A percentile compares a stretch with the other conserved stretches of the same genome.
Evolutionary conservation across 2,888 invertebrate species (phyloP).

Genomic region (Tiphia femorata): DNA sequence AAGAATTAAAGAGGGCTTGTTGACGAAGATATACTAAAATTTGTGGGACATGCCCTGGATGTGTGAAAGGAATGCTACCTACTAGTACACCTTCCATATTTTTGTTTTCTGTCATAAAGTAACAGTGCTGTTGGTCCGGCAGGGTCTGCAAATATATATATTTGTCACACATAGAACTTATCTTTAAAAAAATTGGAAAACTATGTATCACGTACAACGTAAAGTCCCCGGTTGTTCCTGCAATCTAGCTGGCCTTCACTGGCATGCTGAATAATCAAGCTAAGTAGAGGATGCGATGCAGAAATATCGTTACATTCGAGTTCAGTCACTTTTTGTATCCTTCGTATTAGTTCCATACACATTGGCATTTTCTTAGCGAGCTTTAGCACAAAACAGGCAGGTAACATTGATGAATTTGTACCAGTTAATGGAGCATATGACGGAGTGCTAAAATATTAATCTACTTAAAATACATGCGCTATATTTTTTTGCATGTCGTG

Average conservation of each 20-base stretch:
- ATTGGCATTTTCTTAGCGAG: conserved; percentile 90
- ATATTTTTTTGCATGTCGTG: no score
- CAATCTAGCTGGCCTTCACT: conserved; percentile 82
- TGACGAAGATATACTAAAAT: conserved; percentile 87
- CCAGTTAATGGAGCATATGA: conserved; percentile 84
- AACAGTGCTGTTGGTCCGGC: conserved; percentile 94
- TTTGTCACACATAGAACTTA: not conserved
- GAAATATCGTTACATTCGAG: conserved; percentile 73
- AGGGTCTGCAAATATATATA: conserved; percentile 75
- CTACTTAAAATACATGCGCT: no score
- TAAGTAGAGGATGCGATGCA: conserved; percentile 76
- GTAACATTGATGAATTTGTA: conserved; percentile 89
- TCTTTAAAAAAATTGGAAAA: not conserved
- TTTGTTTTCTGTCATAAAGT: conserved; percentile 89
- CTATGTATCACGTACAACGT: conserved; percentile 77
- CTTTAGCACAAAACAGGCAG: conserved; percentile 89
- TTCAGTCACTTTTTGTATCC: conserved; percentile 76
- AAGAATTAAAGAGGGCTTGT: conserved; percentile 91
- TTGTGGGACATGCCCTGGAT: conserved; percentile 91
- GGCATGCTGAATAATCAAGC: conserved; percentile 83
- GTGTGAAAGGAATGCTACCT: conserved; percentile 89
- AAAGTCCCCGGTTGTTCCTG: conserved; percentile 82
- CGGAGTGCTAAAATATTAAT: conserved; percentile 76
- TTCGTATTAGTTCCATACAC: conserved; percentile 80
- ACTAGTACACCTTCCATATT: conserved; percentile 83